Percentiles rank a stretch among this genome's conserved stretches.
Evolutionary conservation across 2,113 vertebrate species (phyloP).

Genomic region (Solea solea): DNA sequence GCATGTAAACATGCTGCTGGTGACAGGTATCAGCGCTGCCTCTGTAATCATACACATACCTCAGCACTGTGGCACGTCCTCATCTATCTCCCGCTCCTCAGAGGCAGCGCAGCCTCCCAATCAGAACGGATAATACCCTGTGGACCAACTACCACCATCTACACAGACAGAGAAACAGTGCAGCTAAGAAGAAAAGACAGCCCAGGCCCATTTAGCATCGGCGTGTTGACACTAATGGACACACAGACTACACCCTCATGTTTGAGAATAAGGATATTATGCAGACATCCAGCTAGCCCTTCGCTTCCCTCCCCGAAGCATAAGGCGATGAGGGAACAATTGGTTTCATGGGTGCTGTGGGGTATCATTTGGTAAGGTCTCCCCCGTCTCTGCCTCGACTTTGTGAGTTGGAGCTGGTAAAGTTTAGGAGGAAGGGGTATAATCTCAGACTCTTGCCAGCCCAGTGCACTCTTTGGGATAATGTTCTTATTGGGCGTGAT

Average conservation of each 20-base stretch:
- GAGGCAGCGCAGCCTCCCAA: constrained; percentile 72
- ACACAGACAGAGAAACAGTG: constrained; percentile 61
- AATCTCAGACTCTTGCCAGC: constrained; percentile 82
- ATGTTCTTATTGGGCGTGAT: constrained; percentile 86
- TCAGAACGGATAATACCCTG: constrained; percentile 80
- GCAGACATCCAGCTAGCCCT: constrained; percentile 63
- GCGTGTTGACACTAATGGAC: constrained; percentile 75
- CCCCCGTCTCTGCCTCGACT: constrained; percentile 62
- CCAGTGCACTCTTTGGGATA: constrained; percentile 84
- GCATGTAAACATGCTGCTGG: constrained; percentile 73
- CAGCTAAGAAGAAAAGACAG: constrained; percentile 69
- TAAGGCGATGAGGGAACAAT: constrained; percentile 63
- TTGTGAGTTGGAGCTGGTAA: constrained; percentile 66
- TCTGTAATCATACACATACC: constrained; percentile 74
- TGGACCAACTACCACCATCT: constrained; percentile 74
- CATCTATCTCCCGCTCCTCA: constrained; percentile 76
- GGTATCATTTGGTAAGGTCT: constrained; percentile 69
- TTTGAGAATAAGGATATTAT: constrained; percentile 78
- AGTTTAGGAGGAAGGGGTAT: constrained; percentile 80
- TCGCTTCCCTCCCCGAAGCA: constrained; percentile 58
- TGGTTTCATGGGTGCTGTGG: constrained; percentile 74
- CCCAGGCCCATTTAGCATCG: constrained; percentile 67
- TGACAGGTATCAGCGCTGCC: constrained; percentile 76
- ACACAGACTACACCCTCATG: constrained; percentile 72
- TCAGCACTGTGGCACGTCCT: constrained; percentile 63